phyloP scores from a whole-genome alignment of 23 tunicate genomes.

The Diplosoma virens region DNA sequence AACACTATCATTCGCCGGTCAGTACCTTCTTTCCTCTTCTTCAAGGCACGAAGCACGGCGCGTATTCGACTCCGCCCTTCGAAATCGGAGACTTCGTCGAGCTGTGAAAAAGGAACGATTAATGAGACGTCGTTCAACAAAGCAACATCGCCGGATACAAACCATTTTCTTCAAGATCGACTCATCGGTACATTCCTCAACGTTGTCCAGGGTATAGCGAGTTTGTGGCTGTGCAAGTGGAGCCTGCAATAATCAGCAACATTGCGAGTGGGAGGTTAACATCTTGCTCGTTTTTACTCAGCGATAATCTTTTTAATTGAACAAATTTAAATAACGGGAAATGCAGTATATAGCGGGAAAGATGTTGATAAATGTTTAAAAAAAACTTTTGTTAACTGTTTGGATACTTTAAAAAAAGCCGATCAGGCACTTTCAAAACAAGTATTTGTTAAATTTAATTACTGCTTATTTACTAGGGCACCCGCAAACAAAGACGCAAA shows the following conservation, averaged over 20 bases:
- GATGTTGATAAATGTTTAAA: too few relatives aligned
- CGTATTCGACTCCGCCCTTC: slow-evolving; percentile 78
- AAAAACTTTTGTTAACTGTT: too few relatives aligned
- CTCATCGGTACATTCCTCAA: slow-evolving; percentile 51
- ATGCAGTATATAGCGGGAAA: too few relatives aligned
- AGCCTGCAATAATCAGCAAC: slow-evolving; percentile 4
- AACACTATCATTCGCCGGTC: not conserved
- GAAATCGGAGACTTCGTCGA: slow-evolving; percentile 53
- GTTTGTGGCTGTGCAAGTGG: slow-evolving; percentile 9
- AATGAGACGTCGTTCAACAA: not conserved
- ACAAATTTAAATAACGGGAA: too few relatives aligned
- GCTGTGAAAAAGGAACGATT: slow-evolving; percentile 23
- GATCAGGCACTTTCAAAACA: too few relatives aligned
- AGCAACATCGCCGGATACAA: not conserved
- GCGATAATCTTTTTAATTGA: too few relatives aligned
- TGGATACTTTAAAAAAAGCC: too few relatives aligned
- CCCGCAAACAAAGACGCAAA: too few relatives aligned
- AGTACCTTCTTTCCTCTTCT: slow-evolving; percentile 48
- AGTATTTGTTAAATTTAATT: too few relatives aligned
- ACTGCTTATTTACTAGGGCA: too few relatives aligned
- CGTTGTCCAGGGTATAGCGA: slow-evolving; percentile 55
- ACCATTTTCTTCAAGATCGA: slow-evolving; percentile 69
- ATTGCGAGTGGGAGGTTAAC: too few relatives aligned
- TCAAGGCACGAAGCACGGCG: slow-evolving; percentile 59
- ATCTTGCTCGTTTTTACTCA: too few relatives aligned